A percentile compares a stretch with the other conserved stretches of the same genome.
Evolutionary conservation across 2,888 invertebrate species (phyloP).

Genomic region (Bimastos eiseni): DNA sequence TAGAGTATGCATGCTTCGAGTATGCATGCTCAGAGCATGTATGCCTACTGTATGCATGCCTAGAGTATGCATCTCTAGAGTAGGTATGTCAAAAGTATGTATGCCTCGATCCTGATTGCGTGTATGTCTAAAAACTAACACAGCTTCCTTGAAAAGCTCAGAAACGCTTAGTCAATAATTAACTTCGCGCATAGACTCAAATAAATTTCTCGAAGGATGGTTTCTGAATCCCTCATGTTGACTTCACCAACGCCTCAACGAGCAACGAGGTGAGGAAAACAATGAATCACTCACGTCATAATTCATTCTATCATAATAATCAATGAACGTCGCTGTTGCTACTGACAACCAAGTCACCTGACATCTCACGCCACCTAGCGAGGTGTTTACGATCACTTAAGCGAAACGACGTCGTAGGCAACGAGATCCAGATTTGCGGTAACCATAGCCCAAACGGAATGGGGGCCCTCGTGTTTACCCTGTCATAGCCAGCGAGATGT

Average conservation of each 20-base stretch:
- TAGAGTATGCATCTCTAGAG: too few relatives aligned
- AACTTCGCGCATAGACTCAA: neutral
- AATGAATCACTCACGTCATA: neutral
- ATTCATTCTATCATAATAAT: neutral
- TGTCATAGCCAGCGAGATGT: neutral
- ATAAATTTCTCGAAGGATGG: neutral
- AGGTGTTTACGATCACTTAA: neutral
- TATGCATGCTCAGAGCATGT: too few relatives aligned
- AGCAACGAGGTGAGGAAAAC: neutral
- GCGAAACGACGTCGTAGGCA: neutral
- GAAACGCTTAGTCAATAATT: neutral
- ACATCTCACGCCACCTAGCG: neutral
- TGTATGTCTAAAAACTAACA: too few relatives aligned
- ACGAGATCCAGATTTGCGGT: neutral
- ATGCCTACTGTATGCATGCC: too few relatives aligned
- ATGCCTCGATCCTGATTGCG: too few relatives aligned
- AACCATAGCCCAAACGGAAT: neutral
- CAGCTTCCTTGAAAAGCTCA: too few relatives aligned
- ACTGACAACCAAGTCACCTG: neutral
- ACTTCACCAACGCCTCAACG: neutral
- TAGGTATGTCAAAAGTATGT: too few relatives aligned
- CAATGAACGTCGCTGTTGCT: neutral
- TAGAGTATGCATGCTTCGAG: too few relatives aligned
- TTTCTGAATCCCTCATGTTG: neutral
- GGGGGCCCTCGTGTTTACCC: neutral